These are phyloP conservation scores for Anthoscopus minutus DNA, from an alignment of 2,113 vertebrate species.

Conservation along the genomic window DNA sequence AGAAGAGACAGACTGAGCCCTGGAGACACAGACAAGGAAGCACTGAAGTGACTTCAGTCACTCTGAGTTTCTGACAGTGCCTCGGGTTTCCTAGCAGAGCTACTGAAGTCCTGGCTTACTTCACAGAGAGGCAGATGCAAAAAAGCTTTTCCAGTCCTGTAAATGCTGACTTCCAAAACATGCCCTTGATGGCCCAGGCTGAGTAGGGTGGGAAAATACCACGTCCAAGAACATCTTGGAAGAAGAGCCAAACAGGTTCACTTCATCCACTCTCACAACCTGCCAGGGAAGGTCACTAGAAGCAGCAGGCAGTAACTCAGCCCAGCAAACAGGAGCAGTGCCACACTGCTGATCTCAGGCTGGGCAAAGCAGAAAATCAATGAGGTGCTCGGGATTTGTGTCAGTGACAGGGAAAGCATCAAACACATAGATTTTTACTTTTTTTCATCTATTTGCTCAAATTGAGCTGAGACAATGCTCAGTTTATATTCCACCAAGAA, in stretches of 20 bases:
- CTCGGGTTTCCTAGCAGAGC: not conserved
- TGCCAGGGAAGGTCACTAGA: not conserved
- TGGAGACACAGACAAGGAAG: not conserved
- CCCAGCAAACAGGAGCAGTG: not conserved
- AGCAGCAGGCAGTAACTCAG: slow-evolving; percentile 19
- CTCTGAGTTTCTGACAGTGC: not conserved
- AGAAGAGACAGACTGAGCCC: not conserved
- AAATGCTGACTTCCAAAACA: not conserved
- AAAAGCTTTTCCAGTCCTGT: not conserved
- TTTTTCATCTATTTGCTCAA: not conserved
- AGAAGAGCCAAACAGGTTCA: not conserved
- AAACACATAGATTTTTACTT: not conserved
- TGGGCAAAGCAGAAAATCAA: slow-evolving; percentile 36
- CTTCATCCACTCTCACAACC: not conserved
- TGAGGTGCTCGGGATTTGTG: slow-evolving; percentile 17
- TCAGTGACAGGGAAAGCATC: not conserved
- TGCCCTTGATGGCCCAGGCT: not conserved
- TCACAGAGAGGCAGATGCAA: not conserved
- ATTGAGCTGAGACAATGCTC: not conserved
- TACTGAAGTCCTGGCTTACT: not conserved
- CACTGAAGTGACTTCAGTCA: not conserved
- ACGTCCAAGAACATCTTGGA: not conserved
- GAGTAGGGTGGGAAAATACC: not conserved
- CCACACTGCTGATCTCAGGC: not conserved
- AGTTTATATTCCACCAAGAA: not conserved